These are phyloP conservation scores for Barypeithes pellucidus DNA, from an alignment of 2,888 invertebrate genomes.

Conservation along the genomic window DNA sequence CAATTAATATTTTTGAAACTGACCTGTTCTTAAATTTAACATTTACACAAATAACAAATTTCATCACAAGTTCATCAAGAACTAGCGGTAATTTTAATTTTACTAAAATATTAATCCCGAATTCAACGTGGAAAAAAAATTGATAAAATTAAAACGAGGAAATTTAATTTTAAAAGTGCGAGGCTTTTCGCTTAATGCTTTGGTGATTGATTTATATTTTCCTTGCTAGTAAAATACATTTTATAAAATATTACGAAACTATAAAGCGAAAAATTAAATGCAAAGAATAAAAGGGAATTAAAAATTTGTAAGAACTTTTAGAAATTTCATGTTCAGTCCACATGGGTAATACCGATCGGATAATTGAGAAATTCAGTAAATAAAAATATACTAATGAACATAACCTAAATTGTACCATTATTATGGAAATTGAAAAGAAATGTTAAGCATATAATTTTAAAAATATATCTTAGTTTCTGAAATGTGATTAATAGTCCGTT, in stretches of 20 bases:
- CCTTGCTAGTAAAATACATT: not conserved
- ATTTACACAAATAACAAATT: not conserved
- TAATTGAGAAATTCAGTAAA: too few species aligned
- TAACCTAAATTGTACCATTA: too few species aligned
- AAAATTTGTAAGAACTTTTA: too few species aligned
- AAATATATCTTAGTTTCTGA: too few species aligned
- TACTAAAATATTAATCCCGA: constrained; percentile 6
- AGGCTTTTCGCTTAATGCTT: constrained; percentile 12
- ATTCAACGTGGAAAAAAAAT: constrained; percentile 12
- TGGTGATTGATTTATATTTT: constrained; percentile 19
- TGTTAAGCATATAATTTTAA: too few species aligned
- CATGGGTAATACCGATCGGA: too few species aligned
- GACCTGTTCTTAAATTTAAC: not conserved
- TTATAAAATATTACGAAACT: not conserved
- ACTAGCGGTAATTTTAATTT: constrained; percentile 4
- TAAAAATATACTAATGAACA: too few species aligned
- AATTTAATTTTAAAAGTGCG: constrained; percentile 27
- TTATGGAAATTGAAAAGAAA: too few species aligned
- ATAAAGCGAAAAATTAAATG: not conserved
- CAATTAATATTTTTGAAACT: too few species aligned
- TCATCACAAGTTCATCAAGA: not conserved
- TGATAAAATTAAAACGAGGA: constrained; percentile 6
- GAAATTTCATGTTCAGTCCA: too few species aligned
- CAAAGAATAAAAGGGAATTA: too few species aligned
- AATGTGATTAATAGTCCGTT: too few species aligned